phyloP scores from a whole-genome alignment of 2,113 vertebrate genomes.

The Nansenia antarctica region DNA sequence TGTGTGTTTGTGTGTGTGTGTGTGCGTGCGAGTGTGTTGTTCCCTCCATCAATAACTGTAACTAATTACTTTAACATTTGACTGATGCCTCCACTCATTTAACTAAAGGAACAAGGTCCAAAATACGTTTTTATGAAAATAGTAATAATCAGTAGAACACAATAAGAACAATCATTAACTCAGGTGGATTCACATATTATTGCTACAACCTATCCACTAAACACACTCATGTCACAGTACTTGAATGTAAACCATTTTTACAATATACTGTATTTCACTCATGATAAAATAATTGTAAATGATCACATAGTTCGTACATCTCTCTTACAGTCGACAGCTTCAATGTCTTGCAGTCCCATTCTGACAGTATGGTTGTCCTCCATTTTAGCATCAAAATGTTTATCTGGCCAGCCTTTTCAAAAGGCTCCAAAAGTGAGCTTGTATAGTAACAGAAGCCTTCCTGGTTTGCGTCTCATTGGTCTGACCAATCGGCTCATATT shows the following conservation, averaged over 20 bases:
- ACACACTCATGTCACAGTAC: neutral
- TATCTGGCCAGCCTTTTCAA: neutral
- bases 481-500: neutral
- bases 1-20: too few relatives aligned
- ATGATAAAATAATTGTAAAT: neutral
- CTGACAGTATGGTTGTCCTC: neutral
- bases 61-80: too few relatives aligned
- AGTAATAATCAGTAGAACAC: conserved; percentile 14
- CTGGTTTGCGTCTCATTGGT: conserved; percentile 2
- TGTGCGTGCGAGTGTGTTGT: too few relatives aligned
- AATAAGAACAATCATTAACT: conserved; percentile 28
- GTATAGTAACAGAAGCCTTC: too few relatives aligned
- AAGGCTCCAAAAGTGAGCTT: neutral
- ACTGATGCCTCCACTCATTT: too few relatives aligned
- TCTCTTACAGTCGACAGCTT: neutral
- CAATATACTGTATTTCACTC: neutral
- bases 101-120: conserved; percentile 1
- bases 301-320: neutral
- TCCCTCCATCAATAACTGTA: neutral
- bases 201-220: conserved; percentile 9
- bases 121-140: conserved; percentile 1
- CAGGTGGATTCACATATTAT: conserved; percentile 4
- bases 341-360: neutral
- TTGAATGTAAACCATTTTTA: neutral
- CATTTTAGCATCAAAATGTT: neutral